A percentile compares a stretch with the other conserved stretches of the same genome.
Conservation (phyloP, 2,797 vertebrate genomes). For the Mus caroli region DNA sequence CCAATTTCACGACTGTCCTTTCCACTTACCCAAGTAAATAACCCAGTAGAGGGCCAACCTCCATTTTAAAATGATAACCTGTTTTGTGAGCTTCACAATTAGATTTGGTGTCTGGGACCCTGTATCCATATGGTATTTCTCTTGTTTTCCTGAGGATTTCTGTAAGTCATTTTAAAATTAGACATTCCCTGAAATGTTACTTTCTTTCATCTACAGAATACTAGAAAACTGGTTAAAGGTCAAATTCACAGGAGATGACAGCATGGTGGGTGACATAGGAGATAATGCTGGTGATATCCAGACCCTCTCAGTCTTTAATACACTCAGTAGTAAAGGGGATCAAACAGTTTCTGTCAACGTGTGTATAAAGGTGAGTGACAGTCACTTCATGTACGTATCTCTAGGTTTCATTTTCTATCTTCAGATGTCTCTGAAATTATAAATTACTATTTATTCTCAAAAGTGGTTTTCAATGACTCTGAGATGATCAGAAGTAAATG, state of each 20-base stretch:
- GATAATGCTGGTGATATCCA: constrained; percentile 87
- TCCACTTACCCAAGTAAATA: neutral
- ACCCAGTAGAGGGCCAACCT: neutral
- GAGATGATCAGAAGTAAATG: neutral
- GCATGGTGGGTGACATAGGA: constrained; percentile 63
- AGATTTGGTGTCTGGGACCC: neutral
- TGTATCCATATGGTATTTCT: neutral
- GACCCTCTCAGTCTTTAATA: constrained; percentile 90
- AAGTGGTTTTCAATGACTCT: constrained; percentile 2
- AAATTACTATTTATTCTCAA: neutral
- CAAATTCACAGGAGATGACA: constrained; percentile 91
- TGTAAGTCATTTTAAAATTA: constrained; percentile 31
- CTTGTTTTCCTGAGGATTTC: constrained; percentile 27
- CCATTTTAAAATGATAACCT: neutral
- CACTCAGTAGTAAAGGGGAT: constrained; percentile 83
- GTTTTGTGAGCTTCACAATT: neutral
- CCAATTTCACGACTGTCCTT: neutral
- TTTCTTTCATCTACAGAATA: constrained; percentile 88
- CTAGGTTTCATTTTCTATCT: neutral
- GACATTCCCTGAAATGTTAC: neutral
- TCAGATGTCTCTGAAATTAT: neutral
- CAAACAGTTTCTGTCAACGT: constrained; percentile 89
- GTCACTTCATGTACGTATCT: neutral
- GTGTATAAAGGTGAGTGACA: constrained; percentile 93
- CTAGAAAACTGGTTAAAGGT: constrained; percentile 95